Conservation (phyloP, 2,113 vertebrate genomes). For the Microcebus lehilahytsara region DNA sequence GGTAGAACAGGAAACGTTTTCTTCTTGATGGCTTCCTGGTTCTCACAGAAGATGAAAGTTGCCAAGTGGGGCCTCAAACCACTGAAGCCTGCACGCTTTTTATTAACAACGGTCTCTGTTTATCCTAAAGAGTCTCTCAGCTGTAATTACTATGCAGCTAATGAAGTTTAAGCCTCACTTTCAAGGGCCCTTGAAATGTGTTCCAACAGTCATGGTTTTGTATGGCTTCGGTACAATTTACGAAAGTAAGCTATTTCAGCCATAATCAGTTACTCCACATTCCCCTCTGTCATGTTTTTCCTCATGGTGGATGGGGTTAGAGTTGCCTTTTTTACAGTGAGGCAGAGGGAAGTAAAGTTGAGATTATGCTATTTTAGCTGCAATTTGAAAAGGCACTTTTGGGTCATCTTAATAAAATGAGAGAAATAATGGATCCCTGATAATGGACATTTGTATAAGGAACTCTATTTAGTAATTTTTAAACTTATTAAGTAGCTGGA, state of each 20-base stretch:
- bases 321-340: neutral
- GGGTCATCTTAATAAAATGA: neutral
- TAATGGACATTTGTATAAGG: neutral
- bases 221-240: neutral
- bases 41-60: neutral
- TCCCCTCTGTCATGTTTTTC: neutral
- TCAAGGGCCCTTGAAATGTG: neutral
- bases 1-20: neutral
- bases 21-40: neutral
- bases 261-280: neutral
- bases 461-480: neutral
- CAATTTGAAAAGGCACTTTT: neutral
- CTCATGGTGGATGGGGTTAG: neutral
- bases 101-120: neutral
- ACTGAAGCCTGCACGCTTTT: neutral
- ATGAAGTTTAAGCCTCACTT: neutral
- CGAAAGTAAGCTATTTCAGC: neutral
- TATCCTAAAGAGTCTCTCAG: neutral
- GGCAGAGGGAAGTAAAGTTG: neutral
- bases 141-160: neutral
- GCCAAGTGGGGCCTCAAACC: neutral
- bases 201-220: neutral
- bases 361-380: neutral
- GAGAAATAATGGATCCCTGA: neutral
- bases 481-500: neutral